These are phyloP conservation scores for Periphyllus acericola DNA, from an alignment of 2,888 invertebrate species.

Conservation along the genomic window DNA sequence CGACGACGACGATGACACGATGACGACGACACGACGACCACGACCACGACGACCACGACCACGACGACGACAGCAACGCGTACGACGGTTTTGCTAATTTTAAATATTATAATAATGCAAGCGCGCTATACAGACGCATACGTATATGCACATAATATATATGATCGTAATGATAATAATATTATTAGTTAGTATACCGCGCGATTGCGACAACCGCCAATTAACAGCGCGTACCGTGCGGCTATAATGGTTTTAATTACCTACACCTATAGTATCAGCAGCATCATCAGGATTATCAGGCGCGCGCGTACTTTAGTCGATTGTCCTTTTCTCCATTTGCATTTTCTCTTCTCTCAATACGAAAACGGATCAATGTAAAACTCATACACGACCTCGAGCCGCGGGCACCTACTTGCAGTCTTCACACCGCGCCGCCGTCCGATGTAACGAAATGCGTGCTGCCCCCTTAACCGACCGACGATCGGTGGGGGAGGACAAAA, in stretches of 20 bases:
- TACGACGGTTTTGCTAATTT: conserved; percentile 30
- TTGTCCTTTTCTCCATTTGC: neutral
- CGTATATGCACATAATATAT: too few relatives aligned
- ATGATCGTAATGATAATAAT: conserved; percentile 4
- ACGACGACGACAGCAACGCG: neutral
- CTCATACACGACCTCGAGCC: neutral
- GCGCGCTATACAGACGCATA: too few relatives aligned
- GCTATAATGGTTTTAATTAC: too few relatives aligned
- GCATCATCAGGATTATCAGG: neutral
- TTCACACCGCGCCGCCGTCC: too few relatives aligned
- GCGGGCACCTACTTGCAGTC: neutral
- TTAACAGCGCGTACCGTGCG: neutral
- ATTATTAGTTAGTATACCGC: neutral
- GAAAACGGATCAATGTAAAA: neutral
- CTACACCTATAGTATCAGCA: too few relatives aligned
- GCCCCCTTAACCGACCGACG: too few relatives aligned
- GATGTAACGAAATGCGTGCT: too few relatives aligned
- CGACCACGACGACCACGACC: neutral
- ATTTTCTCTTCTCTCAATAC: neutral
- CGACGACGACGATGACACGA: neutral
- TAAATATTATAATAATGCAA: neutral
- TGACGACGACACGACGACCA: neutral
- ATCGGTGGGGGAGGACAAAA: too few relatives aligned
- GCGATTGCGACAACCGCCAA: conserved; percentile 18
- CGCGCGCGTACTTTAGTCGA: too few relatives aligned